Evolutionary conservation across 1,140 invertebrate species (phyloP), one percentile per base, ranked within the genome.

Genomic region (Bathynomus jamesi): DNA sequence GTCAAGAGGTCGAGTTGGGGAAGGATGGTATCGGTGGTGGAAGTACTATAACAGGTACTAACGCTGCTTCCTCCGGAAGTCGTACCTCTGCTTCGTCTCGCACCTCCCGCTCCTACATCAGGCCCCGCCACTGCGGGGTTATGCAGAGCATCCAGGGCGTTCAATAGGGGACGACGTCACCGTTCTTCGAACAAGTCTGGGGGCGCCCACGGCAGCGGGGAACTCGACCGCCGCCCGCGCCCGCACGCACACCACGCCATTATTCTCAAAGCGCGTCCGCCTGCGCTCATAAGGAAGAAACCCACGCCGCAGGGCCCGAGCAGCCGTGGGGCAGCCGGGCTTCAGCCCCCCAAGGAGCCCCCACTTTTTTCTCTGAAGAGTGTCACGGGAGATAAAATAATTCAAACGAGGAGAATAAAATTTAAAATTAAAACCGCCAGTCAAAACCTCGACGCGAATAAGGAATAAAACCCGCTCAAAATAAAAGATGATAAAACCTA

Each of bases 171-270:
- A 10, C 65, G 68, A 25, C 72, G 75, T 76, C 75, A 76, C 72
- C 75, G 72, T 13, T 68, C 67, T 24, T 61, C 60, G n/a, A 65
- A 66, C 24, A 61, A 24, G 66, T 76, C 75, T 24, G 60, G 72
- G 4, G 75, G 75, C 40, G 64, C 66, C 69, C 69, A 62, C 17
- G 75, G 65, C 28, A 76, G 60, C 61, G 72, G 70, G 25, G 69
- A 67, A 28, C 69, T 73, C 10, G 75, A 76, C 4, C 75, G 71
- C 31, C 75, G 71, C 40, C 75, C 69, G 53, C 62, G 53, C 60
- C 75, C 75, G 53, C 75, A 76, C 24, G 68, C 72, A 70, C 75
- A 76, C 68, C 75, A 76, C 60, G 75, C 69, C 61, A 71, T 76
- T 53, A 21, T 21, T 21, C 40, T 53, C 13, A 21, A 1, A 53